Percentiles rank a stretch among this genome's conserved stretches.
Conservation (phyloP, 1,140 invertebrate genomes). For the Sweltsa coloradensis region DNA sequence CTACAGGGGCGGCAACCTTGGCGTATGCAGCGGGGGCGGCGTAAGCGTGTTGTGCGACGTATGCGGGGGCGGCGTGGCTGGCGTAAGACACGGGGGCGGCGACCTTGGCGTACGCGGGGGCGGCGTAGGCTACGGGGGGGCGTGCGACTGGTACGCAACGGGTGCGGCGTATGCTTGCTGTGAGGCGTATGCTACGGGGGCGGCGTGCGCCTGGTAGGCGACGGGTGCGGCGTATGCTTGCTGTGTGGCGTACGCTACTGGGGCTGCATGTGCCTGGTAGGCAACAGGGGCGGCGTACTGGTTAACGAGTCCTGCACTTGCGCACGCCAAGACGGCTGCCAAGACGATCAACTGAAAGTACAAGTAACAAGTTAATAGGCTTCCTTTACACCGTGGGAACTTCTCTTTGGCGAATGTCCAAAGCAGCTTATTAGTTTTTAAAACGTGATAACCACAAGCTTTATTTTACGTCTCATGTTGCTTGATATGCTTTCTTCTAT, state of each 20-base stretch:
- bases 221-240: conserved; percentile 11
- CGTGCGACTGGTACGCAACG: conserved; percentile 12
- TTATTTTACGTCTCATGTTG: no score
- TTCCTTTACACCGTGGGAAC: no score
- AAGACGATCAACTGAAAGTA: conserved; percentile 12
- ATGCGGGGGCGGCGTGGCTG: conserved; percentile 39
- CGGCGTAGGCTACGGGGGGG: conserved; percentile 26
- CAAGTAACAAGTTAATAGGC: no score
- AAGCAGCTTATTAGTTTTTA: no score
- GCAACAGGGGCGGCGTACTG: conserved; percentile 6
- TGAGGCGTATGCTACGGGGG: conserved; percentile 20
- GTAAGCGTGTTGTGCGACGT: conserved; percentile 56
- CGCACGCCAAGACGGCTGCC: conserved; percentile 16
- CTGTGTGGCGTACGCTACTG: conserved; percentile 18
- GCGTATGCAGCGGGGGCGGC: conserved; percentile 39
- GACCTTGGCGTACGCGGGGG: conserved; percentile 26
- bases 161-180: conserved; percentile 10
- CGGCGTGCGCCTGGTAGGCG: conserved; percentile 21
- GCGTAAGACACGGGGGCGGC: conserved; percentile 28
- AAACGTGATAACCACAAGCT: no score
- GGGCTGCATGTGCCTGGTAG: conserved; percentile 24
- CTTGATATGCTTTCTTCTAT: no score
- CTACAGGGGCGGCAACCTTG: conserved; percentile 30
- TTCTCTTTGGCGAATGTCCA: no score
- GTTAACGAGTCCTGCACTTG: conserved; percentile 18